phyloP scores from a whole-genome alignment of 2,113 vertebrate genomes.

The Tragelaphus imberbis region DNA sequence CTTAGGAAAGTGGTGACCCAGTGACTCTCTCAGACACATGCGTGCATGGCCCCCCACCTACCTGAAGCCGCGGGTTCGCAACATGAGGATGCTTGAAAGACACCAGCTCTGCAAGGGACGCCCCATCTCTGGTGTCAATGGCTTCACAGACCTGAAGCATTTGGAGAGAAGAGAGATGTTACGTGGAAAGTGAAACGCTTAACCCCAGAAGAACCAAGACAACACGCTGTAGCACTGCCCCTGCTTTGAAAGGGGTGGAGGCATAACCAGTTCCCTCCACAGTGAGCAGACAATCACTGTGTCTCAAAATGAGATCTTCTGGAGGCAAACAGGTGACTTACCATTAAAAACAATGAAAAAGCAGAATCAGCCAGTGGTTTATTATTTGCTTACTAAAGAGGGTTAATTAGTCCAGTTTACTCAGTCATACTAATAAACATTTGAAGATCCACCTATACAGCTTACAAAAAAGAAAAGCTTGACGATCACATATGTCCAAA shows the following conservation, averaged over 20 bases:
- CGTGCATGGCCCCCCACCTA: conserved; percentile 31
- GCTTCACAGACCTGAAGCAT: conserved; percentile 87
- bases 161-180: background rate
- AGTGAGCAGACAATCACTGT: background rate
- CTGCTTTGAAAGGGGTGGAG: background rate
- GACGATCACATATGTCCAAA: background rate
- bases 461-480: background rate
- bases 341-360: background rate
- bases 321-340: background rate
- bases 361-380: background rate
- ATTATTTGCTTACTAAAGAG: background rate
- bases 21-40: no score
- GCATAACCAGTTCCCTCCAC: background rate
- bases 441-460: background rate
- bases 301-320: background rate
- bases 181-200: background rate
- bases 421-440: background rate
- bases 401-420: background rate
- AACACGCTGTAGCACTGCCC: accelerated
- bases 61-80: conserved; percentile 95
- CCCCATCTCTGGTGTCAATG: conserved; percentile 89
- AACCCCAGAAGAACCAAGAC: no score
- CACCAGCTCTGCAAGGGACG: conserved; percentile 89
- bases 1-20: background rate
- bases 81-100: conserved; percentile 98